A percentile compares a stretch with the other conserved stretches of the same genome.
Conservation (phyloP, 2,797 vertebrate genomes). For the Enoplosus armatus region DNA sequence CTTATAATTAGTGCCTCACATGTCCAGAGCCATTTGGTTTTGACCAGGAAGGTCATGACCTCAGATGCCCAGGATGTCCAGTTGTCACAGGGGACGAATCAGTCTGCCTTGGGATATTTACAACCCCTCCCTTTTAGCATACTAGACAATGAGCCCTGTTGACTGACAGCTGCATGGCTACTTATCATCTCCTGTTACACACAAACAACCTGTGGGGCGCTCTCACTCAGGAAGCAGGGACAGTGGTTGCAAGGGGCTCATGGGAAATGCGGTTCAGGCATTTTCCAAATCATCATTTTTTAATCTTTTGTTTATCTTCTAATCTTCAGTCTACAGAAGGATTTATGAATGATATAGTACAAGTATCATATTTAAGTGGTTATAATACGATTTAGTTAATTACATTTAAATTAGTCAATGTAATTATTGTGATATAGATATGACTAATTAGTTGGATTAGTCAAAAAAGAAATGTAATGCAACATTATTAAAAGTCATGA, state of each 20-base stretch:
- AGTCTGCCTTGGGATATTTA: constrained; percentile 50
- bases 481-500: not conserved
- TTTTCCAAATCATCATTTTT: not conserved
- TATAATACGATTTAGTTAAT: too few relatives aligned
- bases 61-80: constrained; percentile 45
- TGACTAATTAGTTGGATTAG: not conserved
- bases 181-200: constrained; percentile 50
- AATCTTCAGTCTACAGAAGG: not conserved
- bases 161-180: constrained; percentile 62
- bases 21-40: constrained; percentile 51
- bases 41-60: constrained; percentile 56
- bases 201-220: constrained; percentile 21
- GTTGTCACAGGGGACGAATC: constrained; percentile 47
- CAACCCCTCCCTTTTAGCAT: constrained; percentile 40
- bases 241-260: constrained; percentile 11
- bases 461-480: not conserved
- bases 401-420: not conserved
- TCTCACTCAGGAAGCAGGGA: not conserved
- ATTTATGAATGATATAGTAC: not conserved
- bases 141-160: constrained; percentile 41
- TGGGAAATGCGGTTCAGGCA: constrained; percentile 32
- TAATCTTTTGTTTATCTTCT: not conserved
- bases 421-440: not conserved
- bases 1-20: constrained; percentile 66
- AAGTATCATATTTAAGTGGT: not conserved